A percentile compares a stretch with the other conserved stretches of the same genome.
These are phyloP conservation scores for Epistrophella euchroma DNA, from an alignment of 2,888 invertebrate species.

Conservation along the genomic window DNA sequence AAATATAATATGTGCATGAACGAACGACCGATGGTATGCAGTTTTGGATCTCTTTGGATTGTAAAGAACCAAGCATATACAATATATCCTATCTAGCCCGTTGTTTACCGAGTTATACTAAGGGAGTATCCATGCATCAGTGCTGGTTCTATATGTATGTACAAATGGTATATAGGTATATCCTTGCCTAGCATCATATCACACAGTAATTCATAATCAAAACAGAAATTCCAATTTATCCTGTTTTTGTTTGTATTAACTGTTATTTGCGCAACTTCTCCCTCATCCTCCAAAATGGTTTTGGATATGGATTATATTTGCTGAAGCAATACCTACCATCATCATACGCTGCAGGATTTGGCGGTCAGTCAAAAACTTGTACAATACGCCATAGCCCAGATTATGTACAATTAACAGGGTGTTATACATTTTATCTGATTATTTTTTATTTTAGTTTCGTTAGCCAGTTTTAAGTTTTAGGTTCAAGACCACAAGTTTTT, in stretches of 20 bases:
- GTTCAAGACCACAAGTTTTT: too few species aligned
- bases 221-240: slow-evolving; percentile 76
- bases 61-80: slow-evolving; percentile 27
- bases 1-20: slow-evolving; percentile 19
- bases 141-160: background rate
- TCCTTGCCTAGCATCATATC: slow-evolving; percentile 1
- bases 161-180: background rate
- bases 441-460: background rate
- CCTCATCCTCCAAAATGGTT: slow-evolving; percentile 32
- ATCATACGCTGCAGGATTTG: slow-evolving; percentile 65
- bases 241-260: slow-evolving; percentile 75
- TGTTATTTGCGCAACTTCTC: slow-evolving; percentile 64
- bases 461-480: too few species aligned
- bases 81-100: slow-evolving; percentile 15
- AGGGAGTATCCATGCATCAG: background rate
- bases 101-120: slow-evolving; percentile 28
- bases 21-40: slow-evolving; percentile 28
- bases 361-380: slow-evolving; percentile 57
- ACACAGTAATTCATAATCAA: slow-evolving; percentile 74
- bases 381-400: background rate
- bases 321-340: slow-evolving; percentile 55
- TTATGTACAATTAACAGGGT: background rate
- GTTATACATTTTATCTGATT: background rate
- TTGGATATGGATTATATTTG: slow-evolving; percentile 69
- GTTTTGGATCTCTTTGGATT: slow-evolving; percentile 43